Evolutionary conservation across 2,797 vertebrate genomes (phyloP), one percentile per base, ranked within the genome.

Genomic region (Lacerta agilis): DNA sequence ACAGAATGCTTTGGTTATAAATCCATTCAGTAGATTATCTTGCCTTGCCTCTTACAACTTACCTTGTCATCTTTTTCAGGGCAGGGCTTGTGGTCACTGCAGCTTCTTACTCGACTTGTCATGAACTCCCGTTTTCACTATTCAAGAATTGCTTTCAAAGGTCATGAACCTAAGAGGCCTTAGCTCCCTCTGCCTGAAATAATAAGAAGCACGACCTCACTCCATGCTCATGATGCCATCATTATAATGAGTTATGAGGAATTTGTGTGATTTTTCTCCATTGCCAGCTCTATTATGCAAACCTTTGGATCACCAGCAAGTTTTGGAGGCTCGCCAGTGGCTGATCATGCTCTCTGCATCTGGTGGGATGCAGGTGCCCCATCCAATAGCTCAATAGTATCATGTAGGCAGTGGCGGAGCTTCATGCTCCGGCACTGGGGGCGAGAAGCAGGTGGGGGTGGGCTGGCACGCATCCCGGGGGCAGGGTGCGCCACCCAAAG

Each of bases 221-320:
- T 81, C 82, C 38, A 78, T 89, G 73, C 49, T 89, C 66, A 86
- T 76, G 66, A 83, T 86, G 69, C 88, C 64, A 71, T 83, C 79
- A 36, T 86, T 43, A 36, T 86, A 41, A 90, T 83, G 81, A 79
- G 33, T 84, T 83, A 67, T 87, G 85, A 87, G 81, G 81, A 49
- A 75, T 87, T 36, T 29, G 43, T 80, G 67, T 66, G 55, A 75
- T 86, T 64, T 41, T 27, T 8, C 33, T 23, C 41, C 41, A 64
- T 23, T 25, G 66, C 55, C 45, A 78, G 64, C 36, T 69, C 64
- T 67, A 20, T 79, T 76, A n/a, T 76, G 81, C n/a, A 29, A 45
- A 69, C n/a, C 49, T 73, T 79, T 38, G 66, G 25, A 45, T 38
- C 38, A 71, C 66, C 1, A 69, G n/a, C 67, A 43, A 15, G 33